These are phyloP conservation scores for Cuculus canorus DNA, from an alignment of 2,797 vertebrate genomes.

Conservation along the genomic window DNA sequence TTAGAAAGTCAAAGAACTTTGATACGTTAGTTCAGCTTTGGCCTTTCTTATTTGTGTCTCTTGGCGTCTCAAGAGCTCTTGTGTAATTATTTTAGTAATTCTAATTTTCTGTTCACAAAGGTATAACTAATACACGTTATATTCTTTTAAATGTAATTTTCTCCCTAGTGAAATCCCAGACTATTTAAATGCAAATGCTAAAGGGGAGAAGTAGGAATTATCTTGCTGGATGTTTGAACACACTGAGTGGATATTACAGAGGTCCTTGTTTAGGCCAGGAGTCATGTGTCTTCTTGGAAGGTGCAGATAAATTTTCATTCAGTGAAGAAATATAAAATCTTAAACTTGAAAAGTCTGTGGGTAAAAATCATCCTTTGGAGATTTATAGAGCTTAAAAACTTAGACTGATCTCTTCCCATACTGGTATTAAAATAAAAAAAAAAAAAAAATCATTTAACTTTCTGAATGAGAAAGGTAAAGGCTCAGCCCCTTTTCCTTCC, in stretches of 20 bases:
- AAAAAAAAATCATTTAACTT: slow-evolving; percentile 4
- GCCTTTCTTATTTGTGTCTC: slow-evolving; percentile 7
- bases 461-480: slow-evolving; percentile 18
- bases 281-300: background rate
- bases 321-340: slow-evolving; percentile 30
- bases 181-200: slow-evolving; percentile 68
- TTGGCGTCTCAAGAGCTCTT: slow-evolving; percentile 13
- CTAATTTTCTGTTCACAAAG: slow-evolving; percentile 55
- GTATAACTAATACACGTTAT: slow-evolving; percentile 44
- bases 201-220: slow-evolving; percentile 7
- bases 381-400: background rate
- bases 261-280: slow-evolving; percentile 47
- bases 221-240: slow-evolving; percentile 34
- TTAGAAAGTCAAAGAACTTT: slow-evolving; percentile 10
- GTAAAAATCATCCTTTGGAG: background rate
- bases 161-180: slow-evolving; percentile 47
- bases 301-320: slow-evolving; percentile 1
- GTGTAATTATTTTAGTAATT: slow-evolving; percentile 57
- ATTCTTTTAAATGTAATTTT: slow-evolving; percentile 34
- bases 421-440: background rate
- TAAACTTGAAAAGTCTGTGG: background rate
- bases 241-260: slow-evolving; percentile 1
- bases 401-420: background rate
- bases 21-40: background rate
- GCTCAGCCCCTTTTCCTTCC: background rate